Evolutionary conservation across 2,888 invertebrate species (phyloP).

Genomic region (Pheosia tremula): DNA sequence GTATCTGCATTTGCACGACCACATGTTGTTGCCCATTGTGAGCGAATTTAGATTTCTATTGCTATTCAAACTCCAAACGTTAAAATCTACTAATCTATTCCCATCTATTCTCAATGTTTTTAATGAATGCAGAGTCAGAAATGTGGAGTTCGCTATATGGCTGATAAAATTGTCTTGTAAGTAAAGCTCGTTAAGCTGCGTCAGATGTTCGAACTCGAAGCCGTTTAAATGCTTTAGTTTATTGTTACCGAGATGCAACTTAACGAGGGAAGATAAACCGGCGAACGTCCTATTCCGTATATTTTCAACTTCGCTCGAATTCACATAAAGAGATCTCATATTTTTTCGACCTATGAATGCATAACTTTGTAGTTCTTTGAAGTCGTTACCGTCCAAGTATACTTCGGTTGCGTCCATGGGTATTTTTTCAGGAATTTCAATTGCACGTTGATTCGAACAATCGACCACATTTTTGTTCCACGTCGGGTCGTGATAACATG

Average conservation of each 20-base stretch:
- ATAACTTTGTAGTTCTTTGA: conserved; percentile 93
- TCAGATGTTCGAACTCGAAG: conserved; percentile 93
- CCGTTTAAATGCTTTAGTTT: conserved; percentile 91
- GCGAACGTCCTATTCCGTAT: conserved; percentile 96
- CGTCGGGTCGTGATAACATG: conserved; percentile 96
- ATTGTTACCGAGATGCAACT: conserved; percentile 94
- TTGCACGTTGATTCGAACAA: conserved; percentile 91
- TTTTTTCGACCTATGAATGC: conserved; percentile 96
- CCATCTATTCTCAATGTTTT: conserved; percentile 92
- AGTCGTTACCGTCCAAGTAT: conserved; percentile 95
- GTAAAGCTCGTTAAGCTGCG: conserved; percentile 92
- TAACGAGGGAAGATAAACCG: conserved; percentile 91
- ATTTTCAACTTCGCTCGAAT: conserved; percentile 92
- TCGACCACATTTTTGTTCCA: conserved; percentile 97
- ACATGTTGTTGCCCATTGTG: conserved; percentile 92
- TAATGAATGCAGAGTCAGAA: conserved; percentile 89
- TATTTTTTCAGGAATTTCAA: conserved; percentile 92
- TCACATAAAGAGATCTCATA: conserved; percentile 93
- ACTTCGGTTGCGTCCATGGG: conserved; percentile 98
- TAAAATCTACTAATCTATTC: conserved; percentile 91
- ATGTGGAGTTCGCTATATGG: conserved; percentile 91
- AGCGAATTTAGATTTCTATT: conserved; percentile 89
- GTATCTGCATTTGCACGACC: conserved; percentile 96
- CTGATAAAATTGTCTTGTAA: conserved; percentile 93
- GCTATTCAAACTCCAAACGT: conserved; percentile 88